Evolutionary conservation across 2,888 invertebrate genomes (phyloP).

Genomic region (Acanthopleura granulata): DNA sequence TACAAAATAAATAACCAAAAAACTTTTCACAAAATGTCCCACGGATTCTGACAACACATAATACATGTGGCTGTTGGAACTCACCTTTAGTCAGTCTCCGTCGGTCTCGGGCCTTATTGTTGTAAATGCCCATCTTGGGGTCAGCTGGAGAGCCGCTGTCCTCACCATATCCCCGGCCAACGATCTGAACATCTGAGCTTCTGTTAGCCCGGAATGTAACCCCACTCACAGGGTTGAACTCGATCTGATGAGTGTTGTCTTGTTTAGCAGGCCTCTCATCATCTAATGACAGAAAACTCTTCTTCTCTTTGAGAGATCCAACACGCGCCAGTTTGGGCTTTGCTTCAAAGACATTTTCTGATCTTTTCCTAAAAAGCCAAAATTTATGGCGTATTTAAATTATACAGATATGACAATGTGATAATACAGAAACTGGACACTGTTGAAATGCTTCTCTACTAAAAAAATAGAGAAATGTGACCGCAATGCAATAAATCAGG

Average conservation of each 20-base stretch:
- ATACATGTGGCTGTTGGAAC: not conserved
- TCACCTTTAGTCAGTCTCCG: constrained; percentile 46
- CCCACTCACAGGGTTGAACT: constrained; percentile 61
- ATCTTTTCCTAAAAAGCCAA: constrained; percentile 45
- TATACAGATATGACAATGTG: no score
- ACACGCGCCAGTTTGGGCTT: constrained; percentile 50
- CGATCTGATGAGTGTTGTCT: constrained; percentile 39
- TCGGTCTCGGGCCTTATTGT: constrained; percentile 43
- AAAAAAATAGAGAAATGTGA: no score
- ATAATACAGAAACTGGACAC: no score
- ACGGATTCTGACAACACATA: no score
- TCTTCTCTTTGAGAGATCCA: constrained; percentile 33
- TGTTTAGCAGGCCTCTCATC: constrained; percentile 19
- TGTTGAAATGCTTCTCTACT: no score
- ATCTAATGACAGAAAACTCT: constrained; percentile 23
- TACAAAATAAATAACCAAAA: no score
- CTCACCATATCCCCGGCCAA: constrained; percentile 64
- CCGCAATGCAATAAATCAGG: no score
- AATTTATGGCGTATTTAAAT: not conserved
- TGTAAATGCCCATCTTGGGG: constrained; percentile 26
- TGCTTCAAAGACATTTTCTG: constrained; percentile 56
- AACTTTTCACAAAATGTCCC: no score
- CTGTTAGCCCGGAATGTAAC: constrained; percentile 65
- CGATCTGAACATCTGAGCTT: constrained; percentile 62
- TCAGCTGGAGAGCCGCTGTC: constrained; percentile 38